Evolutionary conservation across 2,113 vertebrate genomes (phyloP), one percentile per base, ranked within the genome.

Genomic region (Amazona guildingii): DNA sequence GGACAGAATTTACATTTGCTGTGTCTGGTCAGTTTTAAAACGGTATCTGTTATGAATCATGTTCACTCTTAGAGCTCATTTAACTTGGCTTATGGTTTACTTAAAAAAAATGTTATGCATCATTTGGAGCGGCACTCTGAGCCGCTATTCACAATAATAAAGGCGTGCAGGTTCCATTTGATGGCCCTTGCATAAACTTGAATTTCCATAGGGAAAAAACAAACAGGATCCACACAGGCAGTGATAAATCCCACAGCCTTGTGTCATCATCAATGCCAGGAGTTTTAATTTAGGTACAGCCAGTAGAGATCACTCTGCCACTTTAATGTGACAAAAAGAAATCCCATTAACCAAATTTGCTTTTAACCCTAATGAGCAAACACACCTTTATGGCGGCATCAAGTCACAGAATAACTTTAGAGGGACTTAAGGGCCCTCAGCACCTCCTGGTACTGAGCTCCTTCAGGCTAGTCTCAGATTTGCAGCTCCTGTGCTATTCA

Each of bases 51-150:
- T 97, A 96, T 96, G 92, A 97, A 97, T 97, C 96, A 97, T 97
- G 96, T 95, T 97, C 96, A 94, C 95, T 97, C 97, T 97, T 97
- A 96, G 97, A 97, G 94, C 95, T 97, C 97, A 94, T 97, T 97
- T 97, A 97, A 97, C 96, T 97, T 96, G 96, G 95, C 90, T 97
- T 93, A 97, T 74, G 85, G 91, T 94, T 97, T 97, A 94, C 85
- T 97, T 96, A 48, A 4, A 43, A 72, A 83, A 97, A 95, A 96
- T 83, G 94, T 95, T 96, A 87, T 88, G 87, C 91, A 96, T 95
- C 95, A 92, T 96, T 97, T 96, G 93, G 90, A 95, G 70, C 84
- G 92, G 88, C 78, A 76, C 85, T 96, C 75, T 54, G 43, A 84
- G 84, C 75, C 74, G 55, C 95, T 94, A 96, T 97, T 96, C 97